Percentiles rank a stretch among this genome's conserved stretches.
Evolutionary conservation across 2,888 invertebrate species (phyloP).

Genomic region (Drosophila nr. fundita): DNA sequence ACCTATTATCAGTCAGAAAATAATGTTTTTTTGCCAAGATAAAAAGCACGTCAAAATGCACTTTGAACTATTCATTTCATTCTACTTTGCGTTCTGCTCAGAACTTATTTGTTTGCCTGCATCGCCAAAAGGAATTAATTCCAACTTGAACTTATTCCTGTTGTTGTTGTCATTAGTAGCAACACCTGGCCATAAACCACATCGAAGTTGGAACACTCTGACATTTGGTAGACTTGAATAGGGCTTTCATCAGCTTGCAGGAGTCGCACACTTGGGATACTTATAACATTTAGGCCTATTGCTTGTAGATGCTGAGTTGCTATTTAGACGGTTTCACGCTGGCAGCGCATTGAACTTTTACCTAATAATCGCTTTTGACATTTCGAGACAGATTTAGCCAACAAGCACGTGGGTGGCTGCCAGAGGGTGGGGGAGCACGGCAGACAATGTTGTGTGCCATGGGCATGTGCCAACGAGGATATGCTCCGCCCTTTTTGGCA

Average conservation of each 20-base stretch:
- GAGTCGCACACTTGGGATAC: conserved; percentile 17
- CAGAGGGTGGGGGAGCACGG: conserved; percentile 15
- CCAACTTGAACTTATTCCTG: neutral
- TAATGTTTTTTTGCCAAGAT: neutral
- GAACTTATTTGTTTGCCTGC: conserved; percentile 35
- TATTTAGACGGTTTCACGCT: conserved; percentile 21
- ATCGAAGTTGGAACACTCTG: conserved; percentile 4
- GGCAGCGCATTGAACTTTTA: conserved; percentile 67
- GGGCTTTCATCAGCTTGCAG: conserved; percentile 15
- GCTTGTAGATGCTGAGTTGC: conserved; percentile 21
- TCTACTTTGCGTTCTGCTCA: neutral
- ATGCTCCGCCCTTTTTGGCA: neutral
- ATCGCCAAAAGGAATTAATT: conserved; percentile 19
- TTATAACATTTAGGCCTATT: conserved; percentile 33
- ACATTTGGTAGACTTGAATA: conserved; percentile 19
- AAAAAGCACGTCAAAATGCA: neutral
- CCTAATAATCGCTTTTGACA: conserved; percentile 75
- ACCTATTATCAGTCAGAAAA: neutral
- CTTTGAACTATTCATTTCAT: neutral
- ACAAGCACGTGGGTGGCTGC: conserved; percentile 16
- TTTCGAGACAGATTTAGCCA: conserved; percentile 48
- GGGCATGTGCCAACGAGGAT: conserved; percentile 43
- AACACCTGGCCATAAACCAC: conserved; percentile 11
- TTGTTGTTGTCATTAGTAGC: conserved; percentile 26
- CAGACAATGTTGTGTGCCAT: conserved; percentile 50